Percentiles rank a stretch among this genome's conserved stretches.
Evolutionary conservation across 2,797 vertebrate genomes (phyloP).

Genomic region (Enteromius thamalakanensis): DNA sequence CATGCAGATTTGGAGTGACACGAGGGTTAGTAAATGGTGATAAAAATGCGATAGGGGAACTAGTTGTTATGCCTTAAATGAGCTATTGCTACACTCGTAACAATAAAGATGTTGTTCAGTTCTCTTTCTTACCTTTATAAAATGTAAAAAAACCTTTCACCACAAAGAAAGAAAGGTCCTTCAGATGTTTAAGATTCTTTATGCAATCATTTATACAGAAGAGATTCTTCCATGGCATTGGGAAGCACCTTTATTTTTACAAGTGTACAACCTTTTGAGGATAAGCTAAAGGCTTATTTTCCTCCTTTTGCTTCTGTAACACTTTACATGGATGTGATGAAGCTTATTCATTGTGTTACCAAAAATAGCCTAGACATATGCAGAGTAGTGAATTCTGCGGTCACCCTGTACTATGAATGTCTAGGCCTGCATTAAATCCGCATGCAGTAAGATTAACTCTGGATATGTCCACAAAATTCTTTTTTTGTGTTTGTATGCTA

Average conservation of each 20-base stretch:
- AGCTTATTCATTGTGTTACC: slow-evolving; percentile 15
- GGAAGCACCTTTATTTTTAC: too few relatives aligned
- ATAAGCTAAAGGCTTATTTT: neutral
- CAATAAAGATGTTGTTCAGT: too few relatives aligned
- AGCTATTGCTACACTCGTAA: neutral
- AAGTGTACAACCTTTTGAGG: neutral
- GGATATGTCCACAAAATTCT: neutral
- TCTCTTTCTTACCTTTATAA: too few relatives aligned
- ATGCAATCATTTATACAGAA: too few relatives aligned
- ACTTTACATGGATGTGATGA: neutral
- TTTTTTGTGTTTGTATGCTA: neutral
- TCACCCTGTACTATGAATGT: neutral
- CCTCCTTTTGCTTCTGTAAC: neutral
- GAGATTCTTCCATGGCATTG: too few relatives aligned
- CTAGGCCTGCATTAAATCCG: neutral
- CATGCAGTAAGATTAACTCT: neutral
- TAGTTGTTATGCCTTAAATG: neutral
- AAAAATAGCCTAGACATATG: slow-evolving; percentile 18
- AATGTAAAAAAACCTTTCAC: too few relatives aligned
- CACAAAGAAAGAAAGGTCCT: too few relatives aligned
- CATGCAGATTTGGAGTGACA: neutral
- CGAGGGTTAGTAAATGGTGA: neutral
- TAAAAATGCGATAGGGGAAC: neutral
- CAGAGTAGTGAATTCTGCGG: neutral
- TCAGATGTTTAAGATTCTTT: too few relatives aligned